phyloP scores from a whole-genome alignment of 1,140 invertebrate species.

The Megathymus violae region DNA sequence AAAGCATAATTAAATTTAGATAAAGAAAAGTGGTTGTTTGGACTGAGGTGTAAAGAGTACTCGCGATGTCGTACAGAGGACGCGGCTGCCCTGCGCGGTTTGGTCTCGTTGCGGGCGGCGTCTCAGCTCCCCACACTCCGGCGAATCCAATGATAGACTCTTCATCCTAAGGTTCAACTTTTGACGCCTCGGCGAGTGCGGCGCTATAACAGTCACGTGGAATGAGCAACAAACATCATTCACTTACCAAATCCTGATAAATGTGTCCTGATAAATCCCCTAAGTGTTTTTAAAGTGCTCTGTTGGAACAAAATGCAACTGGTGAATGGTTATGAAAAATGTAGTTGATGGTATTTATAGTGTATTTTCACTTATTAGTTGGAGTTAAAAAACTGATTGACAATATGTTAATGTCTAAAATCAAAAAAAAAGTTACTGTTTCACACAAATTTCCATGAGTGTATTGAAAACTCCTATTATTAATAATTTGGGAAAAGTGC shows the following conservation, averaged over 20 bases:
- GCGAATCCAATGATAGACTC: slow-evolving; percentile 97
- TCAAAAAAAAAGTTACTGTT: slow-evolving; percentile 13
- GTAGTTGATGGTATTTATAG: slow-evolving; percentile 23
- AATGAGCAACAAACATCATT: slow-evolving; percentile 52
- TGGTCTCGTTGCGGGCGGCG: slow-evolving; percentile 84
- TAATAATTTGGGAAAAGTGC: slow-evolving; percentile 15
- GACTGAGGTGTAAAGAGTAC: slow-evolving; percentile 55
- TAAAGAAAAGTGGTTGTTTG: slow-evolving; percentile 58
- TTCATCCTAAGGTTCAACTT: slow-evolving; percentile 98
- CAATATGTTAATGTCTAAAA: slow-evolving; percentile 8
- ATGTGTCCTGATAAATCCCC: too few relatives aligned
- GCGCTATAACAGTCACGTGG: slow-evolving; percentile 88
- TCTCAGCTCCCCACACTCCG: slow-evolving; percentile 94
- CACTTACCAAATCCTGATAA: slow-evolving; percentile 44
- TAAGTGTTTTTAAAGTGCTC: slow-evolving; percentile 8
- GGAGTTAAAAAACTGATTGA: not conserved
- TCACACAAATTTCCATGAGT: slow-evolving; percentile 12
- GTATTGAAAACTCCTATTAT: not conserved
- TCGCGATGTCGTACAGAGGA: slow-evolving; percentile 74
- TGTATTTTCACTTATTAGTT: slow-evolving; percentile 16
- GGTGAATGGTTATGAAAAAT: not conserved
- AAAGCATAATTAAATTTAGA: slow-evolving; percentile 17
- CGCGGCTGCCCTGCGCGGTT: slow-evolving; percentile 75
- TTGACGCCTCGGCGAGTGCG: slow-evolving; percentile 97
- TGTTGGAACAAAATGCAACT: not conserved